Base-by-base conservation (phyloP, 1,140 invertebrate species). In the Camponotus floridanus region DNA sequence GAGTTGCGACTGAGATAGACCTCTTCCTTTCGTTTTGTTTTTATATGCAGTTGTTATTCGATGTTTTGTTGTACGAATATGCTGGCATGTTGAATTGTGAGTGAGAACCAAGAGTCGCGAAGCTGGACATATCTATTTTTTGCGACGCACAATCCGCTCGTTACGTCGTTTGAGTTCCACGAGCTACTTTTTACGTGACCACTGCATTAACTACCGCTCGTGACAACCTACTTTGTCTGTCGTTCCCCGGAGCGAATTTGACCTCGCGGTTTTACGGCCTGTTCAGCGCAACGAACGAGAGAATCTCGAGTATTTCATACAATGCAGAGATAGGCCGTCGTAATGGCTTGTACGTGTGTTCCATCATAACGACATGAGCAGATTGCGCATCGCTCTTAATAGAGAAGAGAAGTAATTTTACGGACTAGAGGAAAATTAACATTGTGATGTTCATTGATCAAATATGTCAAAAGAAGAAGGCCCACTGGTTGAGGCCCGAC, bases 401-500 rank as follows among this genome's bases (percentile, higher is more conserved):
- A 91, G 86, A 92, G 65, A 80, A 74, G 71, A 88, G 89, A 86
- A 87, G 79, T 73, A 87, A 87, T 67, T 92, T 85, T 91, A 92
- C 87, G 91, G 85, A 91, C 86, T 92, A 87, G 90, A 86, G 76
- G 79, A 88, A 92, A 94, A 92, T 90, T 91, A 91, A 92, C 88
- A 93, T 93, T 93, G 92, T 93, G 91, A 93, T 92, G 92, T 93
- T 93, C 89, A 93, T 86, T 90, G 88, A 93, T 93, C 88, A 92
- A 94, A 94, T 93, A 93, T 93, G 91, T 94, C 92, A 85, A 91
- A 90, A 91, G 86, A 89, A 87, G 76, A 39, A 92, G 92, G 92
- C 93, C 93, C 92, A 94, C 93, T 94, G 93, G 93, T 94, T 94
- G 93, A 87, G 93, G 92, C 91, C 90, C 85, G 85, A 93, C 90